Evolutionary conservation across 2,113 vertebrate genomes (phyloP).

Genomic region (Romanogobio albipinnatus): DNA sequence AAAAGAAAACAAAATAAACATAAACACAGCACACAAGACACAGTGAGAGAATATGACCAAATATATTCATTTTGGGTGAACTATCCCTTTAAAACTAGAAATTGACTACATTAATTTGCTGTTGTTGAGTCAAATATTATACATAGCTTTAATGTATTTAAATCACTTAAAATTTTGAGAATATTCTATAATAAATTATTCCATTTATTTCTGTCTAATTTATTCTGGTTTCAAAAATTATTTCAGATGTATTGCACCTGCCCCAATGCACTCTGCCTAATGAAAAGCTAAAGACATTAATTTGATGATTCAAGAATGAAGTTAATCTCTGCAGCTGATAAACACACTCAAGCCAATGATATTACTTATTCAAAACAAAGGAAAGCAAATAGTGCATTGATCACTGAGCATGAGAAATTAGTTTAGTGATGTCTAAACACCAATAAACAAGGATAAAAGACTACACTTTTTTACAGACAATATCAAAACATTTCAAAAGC

Average conservation of each 20-base stretch:
- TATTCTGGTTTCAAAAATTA: slow-evolving; percentile 1
- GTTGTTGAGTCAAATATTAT: neutral
- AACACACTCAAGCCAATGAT: neutral
- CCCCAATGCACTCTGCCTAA: neutral
- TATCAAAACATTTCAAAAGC: slow-evolving; percentile 16
- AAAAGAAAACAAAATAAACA: too few species aligned
- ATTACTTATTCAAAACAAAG: slow-evolving; percentile 16
- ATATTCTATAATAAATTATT: neutral
- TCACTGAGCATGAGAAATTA: neutral
- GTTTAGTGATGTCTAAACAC: slow-evolving; percentile 3
- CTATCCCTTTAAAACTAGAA: neutral
- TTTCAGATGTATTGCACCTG: neutral
- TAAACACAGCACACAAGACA: too few species aligned
- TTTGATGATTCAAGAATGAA: slow-evolving; percentile 22
- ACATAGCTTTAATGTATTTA: neutral
- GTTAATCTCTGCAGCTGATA: neutral
- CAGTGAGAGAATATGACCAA: neutral
- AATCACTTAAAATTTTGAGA: neutral
- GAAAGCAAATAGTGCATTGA: neutral
- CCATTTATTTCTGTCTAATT: neutral
- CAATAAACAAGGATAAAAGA: neutral
- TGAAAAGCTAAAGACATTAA: neutral
- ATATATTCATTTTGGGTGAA: neutral
- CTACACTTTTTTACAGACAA: neutral
- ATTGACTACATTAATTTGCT: neutral